phyloP scores from a whole-genome alignment of 37 sponge, comb jelly and placozoan species.

The Hexactinellida sp. region DNA sequence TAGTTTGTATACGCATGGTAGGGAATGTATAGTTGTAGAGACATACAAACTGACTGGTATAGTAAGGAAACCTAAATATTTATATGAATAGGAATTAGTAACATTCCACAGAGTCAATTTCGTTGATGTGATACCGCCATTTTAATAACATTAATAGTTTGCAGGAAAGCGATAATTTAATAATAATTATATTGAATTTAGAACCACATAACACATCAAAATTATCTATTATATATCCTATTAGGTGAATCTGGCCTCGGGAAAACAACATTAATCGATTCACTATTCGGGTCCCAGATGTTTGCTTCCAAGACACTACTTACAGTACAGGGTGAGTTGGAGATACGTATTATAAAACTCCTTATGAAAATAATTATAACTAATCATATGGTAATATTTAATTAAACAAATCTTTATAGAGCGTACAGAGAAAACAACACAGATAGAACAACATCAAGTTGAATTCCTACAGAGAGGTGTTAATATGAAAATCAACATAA shows the following conservation, averaged over 20 bases:
- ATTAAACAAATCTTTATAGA: too few relatives aligned
- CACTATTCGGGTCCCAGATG: slow-evolving; percentile 33
- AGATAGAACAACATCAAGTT: not conserved
- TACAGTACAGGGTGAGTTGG: not conserved
- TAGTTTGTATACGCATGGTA: too few relatives aligned
- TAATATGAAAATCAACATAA: slow-evolving; percentile 1
- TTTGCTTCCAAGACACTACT: not conserved
- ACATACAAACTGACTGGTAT: too few relatives aligned
- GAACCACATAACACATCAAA: too few relatives aligned
- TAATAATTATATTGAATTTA: too few relatives aligned
- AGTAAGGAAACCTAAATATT: too few relatives aligned
- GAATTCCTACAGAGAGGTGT: slow-evolving; percentile 5
- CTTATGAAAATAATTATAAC: not conserved
- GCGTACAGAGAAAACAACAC: not conserved
- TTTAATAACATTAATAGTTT: too few relatives aligned
- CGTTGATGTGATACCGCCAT: too few relatives aligned
- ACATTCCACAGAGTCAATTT: too few relatives aligned
- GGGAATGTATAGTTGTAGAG: too few relatives aligned
- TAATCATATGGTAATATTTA: not conserved
- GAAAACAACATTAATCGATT: slow-evolving; percentile 42
- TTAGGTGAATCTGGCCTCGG: slow-evolving; percentile 45
- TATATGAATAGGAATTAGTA: too few relatives aligned
- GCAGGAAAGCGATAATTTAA: too few relatives aligned
- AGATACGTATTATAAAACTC: not conserved
- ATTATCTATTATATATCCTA: not conserved